These are phyloP conservation scores for Calliopum simillimum DNA, from an alignment of 2,888 invertebrate species.

Conservation along the genomic window DNA sequence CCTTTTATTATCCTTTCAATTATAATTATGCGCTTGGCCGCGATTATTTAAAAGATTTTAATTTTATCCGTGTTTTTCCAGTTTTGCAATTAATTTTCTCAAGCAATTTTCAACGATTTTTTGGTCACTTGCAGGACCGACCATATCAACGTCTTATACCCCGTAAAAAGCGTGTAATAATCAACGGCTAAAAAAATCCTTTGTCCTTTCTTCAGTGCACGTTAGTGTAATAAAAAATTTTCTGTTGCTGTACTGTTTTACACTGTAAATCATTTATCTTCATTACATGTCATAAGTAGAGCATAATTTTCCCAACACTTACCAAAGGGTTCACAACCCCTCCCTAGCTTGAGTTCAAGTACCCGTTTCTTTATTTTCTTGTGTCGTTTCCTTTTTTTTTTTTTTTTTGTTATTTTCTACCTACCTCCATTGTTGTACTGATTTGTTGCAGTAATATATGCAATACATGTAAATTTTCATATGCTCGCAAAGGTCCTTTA, in stretches of 20 bases:
- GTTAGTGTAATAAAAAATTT: constrained; percentile 20
- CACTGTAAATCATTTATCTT: constrained; percentile 46
- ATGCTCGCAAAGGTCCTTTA: not conserved
- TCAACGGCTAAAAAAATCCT: constrained; percentile 11
- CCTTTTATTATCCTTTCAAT: constrained; percentile 16
- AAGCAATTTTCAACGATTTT: not conserved
- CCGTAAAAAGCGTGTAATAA: constrained; percentile 19
- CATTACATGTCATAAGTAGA: constrained; percentile 46
- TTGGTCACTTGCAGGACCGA: constrained; percentile 27
- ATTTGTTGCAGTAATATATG: constrained; percentile 13
- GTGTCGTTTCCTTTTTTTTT: not conserved
- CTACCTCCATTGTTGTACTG: not conserved
- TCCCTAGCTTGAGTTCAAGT: constrained; percentile 31
- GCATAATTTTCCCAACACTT: constrained; percentile 30
- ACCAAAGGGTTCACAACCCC: constrained; percentile 33
- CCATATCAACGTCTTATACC: not conserved
- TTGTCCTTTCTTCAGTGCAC: constrained; percentile 5
- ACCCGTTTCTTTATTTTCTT: not conserved
- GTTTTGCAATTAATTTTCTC: constrained; percentile 17
- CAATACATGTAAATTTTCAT: not conserved
- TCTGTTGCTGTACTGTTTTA: constrained; percentile 1
- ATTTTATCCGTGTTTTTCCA: constrained; percentile 20
- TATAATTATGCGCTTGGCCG: constrained; percentile 25
- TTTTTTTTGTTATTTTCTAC: not conserved
- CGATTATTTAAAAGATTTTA: constrained; percentile 15